phyloP scores from a whole-genome alignment of 2,113 vertebrate species.

The Chelonoidis abingdonii region DNA sequence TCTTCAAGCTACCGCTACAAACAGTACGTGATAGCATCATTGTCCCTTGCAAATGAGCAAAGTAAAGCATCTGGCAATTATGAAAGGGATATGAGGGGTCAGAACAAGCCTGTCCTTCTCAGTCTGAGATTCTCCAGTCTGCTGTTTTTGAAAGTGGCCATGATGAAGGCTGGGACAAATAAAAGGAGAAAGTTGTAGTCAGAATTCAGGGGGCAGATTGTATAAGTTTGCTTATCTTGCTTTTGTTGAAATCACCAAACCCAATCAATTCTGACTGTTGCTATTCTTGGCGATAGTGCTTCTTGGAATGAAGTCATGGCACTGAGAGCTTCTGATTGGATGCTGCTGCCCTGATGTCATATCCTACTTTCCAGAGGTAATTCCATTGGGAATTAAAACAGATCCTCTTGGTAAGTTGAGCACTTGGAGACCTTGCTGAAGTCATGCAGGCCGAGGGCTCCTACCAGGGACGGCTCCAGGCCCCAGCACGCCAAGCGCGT shows the following conservation, averaged over 20 bases:
- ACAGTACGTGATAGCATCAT: neutral
- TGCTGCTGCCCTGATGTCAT: neutral
- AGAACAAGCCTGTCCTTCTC: neutral
- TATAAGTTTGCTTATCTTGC: neutral
- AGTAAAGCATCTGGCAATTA: slow-evolving; percentile 5
- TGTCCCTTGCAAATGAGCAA: neutral
- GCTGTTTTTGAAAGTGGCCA: neutral
- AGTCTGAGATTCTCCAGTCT: neutral
- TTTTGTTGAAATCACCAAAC: neutral
- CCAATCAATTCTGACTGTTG: neutral
- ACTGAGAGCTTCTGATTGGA: neutral
- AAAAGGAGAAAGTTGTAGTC: neutral
- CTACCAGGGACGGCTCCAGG: too few relatives aligned
- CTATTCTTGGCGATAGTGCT: neutral
- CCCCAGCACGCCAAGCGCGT: too few relatives aligned
- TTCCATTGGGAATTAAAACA: neutral
- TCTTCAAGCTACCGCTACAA: slow-evolving; percentile 22
- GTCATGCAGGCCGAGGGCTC: neutral
- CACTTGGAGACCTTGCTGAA: neutral
- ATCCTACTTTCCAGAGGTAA: neutral
- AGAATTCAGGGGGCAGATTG: neutral
- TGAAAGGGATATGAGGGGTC: neutral
- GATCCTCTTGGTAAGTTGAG: neutral
- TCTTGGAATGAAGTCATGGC: neutral
- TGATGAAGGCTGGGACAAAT: neutral